Percentiles rank a stretch among this genome's conserved stretches.
phyloP scores from a whole-genome alignment of 2,113 vertebrate species.

The Lota lota region DNA sequence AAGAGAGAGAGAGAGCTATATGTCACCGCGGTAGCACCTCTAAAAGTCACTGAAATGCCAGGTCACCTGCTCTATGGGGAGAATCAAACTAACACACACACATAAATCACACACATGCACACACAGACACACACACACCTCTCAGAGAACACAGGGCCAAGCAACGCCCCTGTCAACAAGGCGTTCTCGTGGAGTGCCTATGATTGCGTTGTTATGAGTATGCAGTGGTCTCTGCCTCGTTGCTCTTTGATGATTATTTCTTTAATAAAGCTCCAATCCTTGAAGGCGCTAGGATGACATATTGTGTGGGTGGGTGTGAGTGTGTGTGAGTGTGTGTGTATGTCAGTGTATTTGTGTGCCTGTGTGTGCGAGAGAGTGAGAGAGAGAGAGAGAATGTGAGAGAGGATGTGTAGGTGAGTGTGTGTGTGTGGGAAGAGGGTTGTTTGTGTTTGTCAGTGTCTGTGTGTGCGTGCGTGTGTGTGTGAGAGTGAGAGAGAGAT shows the following conservation, averaged over 20 bases:
- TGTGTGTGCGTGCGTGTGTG: too few relatives aligned
- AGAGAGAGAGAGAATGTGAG: too few relatives aligned
- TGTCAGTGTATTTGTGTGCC: background rate
- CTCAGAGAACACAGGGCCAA: constrained; percentile 14
- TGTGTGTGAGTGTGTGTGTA: background rate
- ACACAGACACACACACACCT: constrained; percentile 25
- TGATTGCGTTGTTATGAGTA: constrained; percentile 44
- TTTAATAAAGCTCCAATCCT: constrained; percentile 48
- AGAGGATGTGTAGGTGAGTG: too few relatives aligned
- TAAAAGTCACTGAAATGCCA: constrained; percentile 81
- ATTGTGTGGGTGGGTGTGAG: background rate
- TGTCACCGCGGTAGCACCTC: constrained; percentile 67
- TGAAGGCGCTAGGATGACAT: constrained; percentile 44
- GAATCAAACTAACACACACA: constrained; percentile 60
- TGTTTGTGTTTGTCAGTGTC: too few relatives aligned
- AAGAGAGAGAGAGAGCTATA: constrained; percentile 43
- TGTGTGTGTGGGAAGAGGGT: too few relatives aligned
- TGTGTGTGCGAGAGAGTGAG: constrained; percentile 2
- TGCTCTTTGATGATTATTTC: constrained; percentile 52
- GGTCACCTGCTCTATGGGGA: constrained; percentile 65
- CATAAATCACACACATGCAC: constrained; percentile 38
- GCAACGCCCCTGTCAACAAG: constrained; percentile 27
- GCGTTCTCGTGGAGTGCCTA: constrained; percentile 30
- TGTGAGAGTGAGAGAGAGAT: too few relatives aligned
- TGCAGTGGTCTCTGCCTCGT: constrained; percentile 1